These are phyloP conservation scores for Mobula birostris DNA, from an alignment of 2,113 vertebrate species.

Conservation along the genomic window DNA sequence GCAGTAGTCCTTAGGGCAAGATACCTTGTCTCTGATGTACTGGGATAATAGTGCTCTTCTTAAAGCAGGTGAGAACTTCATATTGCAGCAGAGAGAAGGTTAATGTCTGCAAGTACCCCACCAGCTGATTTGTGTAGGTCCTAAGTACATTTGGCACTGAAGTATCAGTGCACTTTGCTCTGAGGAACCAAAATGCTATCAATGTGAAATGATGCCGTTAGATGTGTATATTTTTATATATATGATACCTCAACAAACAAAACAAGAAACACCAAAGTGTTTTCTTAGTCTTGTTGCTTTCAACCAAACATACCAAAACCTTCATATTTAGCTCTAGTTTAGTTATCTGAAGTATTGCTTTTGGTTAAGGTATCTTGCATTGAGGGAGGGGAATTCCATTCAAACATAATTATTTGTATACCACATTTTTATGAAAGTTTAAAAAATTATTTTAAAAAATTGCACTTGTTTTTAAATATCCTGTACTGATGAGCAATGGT, in stretches of 20 bases:
- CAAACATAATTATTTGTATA: neutral
- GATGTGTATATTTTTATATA: neutral
- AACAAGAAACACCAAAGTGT: conserved; percentile 11
- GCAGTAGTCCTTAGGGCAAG: too few relatives aligned
- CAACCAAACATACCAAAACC: neutral
- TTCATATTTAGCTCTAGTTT: conserved; percentile 17
- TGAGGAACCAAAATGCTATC: too few relatives aligned
- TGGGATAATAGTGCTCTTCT: too few relatives aligned
- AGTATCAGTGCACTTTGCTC: too few relatives aligned
- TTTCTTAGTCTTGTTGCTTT: neutral
- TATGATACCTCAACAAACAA: neutral
- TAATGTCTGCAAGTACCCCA: too few relatives aligned
- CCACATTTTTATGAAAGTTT: neutral
- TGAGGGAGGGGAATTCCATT: neutral
- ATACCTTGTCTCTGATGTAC: too few relatives aligned
- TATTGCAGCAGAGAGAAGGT: too few relatives aligned
- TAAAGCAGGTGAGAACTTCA: too few relatives aligned
- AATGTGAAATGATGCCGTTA: too few relatives aligned
- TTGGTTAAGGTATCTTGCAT: neutral
- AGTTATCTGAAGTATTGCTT: neutral
- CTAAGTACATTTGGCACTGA: too few relatives aligned
- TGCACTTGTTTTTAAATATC: conserved; percentile 12
- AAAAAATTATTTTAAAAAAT: neutral
- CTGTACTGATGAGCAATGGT: neutral
- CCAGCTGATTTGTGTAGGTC: too few relatives aligned